Base-by-base conservation (phyloP, 1,140 invertebrate species). In the Mizuhopecten yessoensis region DNA sequence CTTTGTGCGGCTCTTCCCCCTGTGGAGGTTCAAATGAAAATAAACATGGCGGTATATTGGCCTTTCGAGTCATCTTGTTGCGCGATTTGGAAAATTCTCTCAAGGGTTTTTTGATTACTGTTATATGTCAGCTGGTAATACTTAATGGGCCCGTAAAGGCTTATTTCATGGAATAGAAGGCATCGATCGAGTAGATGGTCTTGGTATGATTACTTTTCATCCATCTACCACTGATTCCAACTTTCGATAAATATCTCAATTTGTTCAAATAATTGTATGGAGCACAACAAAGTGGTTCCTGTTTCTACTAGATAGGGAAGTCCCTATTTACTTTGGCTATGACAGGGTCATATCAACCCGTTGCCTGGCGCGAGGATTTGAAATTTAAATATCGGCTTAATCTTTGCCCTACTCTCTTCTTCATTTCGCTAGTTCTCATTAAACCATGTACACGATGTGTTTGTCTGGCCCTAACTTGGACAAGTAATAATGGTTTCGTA, bases 231-330 rank as follows among this genome's bases (percentile, higher is more conserved):
- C 57, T 75, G 57, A 75, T 75, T 17, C n/a, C 23, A 75, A 75
- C n/a, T 75, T 75, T 9, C n/a, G 57, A 75, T 75, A 75, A 75
- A 75, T 75, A 29, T 75, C 57, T 75, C 57, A 75, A 29, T 75
- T 75, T 75, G 57, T 75, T 75, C 57, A 75, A 75, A 75, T 75
- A 75, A 75, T 75, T 75, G 57, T 75, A 75, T 75, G 5, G 57
- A 29, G 57, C 23, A 75, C 57, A 29, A 29, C 15, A 11, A 29
- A 75, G n/a, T 75, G 23, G n/a, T 7, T 75, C n/a, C 57, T 75
- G 57, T n/a, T 75, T 75, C n/a, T 75, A 75, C 5, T 23, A 75
- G 57, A 75, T 75, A 75, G 57, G 29, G 23, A 3, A n/a, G 0
- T n/a, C 11, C n/a, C 0, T n/a, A 29, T 75, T 75, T 75, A 5